Percentiles rank a stretch among this genome's conserved stretches.
These are phyloP conservation scores for Rana temporaria DNA, from an alignment of 2,113 vertebrate species.

Conservation along the genomic window DNA sequence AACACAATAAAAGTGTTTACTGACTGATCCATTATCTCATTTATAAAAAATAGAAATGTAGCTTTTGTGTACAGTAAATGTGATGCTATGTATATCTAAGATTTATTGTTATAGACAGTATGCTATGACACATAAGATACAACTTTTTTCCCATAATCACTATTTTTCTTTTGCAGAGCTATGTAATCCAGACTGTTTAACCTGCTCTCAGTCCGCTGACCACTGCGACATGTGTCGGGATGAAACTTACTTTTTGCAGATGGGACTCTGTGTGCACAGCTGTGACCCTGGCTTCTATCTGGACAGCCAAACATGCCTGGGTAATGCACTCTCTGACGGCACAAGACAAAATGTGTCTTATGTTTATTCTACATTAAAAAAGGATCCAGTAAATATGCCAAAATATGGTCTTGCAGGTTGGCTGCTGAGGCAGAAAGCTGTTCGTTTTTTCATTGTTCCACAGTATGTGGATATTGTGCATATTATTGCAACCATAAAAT, in stretches of 20 bases:
- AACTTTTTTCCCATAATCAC: not conserved
- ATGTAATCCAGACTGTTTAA: conserved; percentile 81
- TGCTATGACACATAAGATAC: not conserved
- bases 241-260: conserved; percentile 67
- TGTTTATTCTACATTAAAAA: conserved; percentile 1
- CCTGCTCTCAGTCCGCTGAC: conserved; percentile 74
- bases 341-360: not conserved
- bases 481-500: no score
- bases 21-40: no score
- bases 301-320: conserved; percentile 72
- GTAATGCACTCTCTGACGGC: conserved; percentile 63
- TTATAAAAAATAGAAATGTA: no score
- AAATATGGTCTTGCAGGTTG: not conserved
- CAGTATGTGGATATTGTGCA: no score
- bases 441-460: no score
- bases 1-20: no score
- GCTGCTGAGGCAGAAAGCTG: not conserved
- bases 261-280: conserved; percentile 74
- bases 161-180: conserved; percentile 63
- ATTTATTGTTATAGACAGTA: no score
- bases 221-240: conserved; percentile 78
- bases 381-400: not conserved
- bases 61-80: no score
- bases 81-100: no score
- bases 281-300: conserved; percentile 78